Conservation (phyloP, 2,888 invertebrate genomes). For the Azorinus chamasolen region DNA sequence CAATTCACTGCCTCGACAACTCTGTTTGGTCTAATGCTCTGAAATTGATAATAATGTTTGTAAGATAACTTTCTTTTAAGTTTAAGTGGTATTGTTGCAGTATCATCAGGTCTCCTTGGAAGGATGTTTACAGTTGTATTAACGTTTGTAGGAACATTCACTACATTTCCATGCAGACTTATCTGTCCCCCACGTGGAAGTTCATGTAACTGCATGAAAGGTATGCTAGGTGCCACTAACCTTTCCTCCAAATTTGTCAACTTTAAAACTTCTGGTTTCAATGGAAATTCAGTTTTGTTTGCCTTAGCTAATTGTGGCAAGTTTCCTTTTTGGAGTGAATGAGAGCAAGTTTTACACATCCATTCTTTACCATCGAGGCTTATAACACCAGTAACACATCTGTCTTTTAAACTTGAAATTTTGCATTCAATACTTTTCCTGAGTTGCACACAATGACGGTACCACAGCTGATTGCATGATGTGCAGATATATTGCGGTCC, state of each 20-base stretch:
- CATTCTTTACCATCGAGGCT: constrained; percentile 5
- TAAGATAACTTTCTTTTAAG: constrained; percentile 16
- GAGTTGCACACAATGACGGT: not conserved
- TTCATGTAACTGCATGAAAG: constrained; percentile 23
- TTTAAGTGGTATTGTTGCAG: constrained; percentile 17
- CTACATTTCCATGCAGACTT: constrained; percentile 16
- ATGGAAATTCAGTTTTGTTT: not conserved
- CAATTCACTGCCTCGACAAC: constrained; percentile 17
- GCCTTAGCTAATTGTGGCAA: not conserved
- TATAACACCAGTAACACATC: not conserved
- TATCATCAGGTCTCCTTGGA: constrained; percentile 16
- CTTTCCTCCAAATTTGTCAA: constrained; percentile 21
- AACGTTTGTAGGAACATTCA: constrained; percentile 22
- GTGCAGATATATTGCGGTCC: constrained; percentile 17
- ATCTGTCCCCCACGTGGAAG: constrained; percentile 17
- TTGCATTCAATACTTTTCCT: not conserved
- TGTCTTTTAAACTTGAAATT: not conserved
- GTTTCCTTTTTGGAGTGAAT: not conserved
- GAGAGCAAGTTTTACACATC: constrained; percentile 10
- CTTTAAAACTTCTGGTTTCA: not conserved
- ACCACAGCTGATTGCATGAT: constrained; percentile 23
- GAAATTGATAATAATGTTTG: constrained; percentile 14
- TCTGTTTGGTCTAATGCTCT: constrained; percentile 10
- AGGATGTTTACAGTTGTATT: constrained; percentile 5
- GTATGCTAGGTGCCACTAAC: constrained; percentile 8